phyloP scores from a whole-genome alignment of 2,888 invertebrate genomes.

The Drosophila sordidula region DNA sequence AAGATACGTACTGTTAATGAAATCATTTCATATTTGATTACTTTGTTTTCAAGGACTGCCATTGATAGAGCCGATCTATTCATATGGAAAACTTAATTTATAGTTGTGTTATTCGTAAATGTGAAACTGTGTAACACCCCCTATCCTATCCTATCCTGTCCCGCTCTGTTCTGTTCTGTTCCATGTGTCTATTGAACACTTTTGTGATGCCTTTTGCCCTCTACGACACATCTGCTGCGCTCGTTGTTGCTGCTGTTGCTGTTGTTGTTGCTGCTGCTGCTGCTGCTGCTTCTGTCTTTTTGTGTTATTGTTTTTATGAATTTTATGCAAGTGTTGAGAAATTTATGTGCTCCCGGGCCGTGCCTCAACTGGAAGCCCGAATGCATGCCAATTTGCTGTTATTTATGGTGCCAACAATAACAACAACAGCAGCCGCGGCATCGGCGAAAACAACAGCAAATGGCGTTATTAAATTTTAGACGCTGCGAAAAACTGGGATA shows the following conservation, averaged over 20 bases:
- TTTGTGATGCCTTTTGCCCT: conserved; percentile 22
- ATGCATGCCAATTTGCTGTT: conserved; percentile 78
- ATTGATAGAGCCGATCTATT: not conserved
- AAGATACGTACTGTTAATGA: no score
- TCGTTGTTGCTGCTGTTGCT: conserved; percentile 1
- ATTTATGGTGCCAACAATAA: conserved; percentile 62
- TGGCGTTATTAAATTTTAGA: conserved; percentile 70
- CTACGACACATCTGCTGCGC: conserved; percentile 65
- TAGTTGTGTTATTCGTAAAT: not conserved
- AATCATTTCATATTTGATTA: no score
- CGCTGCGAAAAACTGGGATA: conserved; percentile 57
- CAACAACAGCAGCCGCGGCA: conserved; percentile 7
- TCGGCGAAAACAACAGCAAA: conserved; percentile 14
- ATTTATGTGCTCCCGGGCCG: conserved; percentile 71
- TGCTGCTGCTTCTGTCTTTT: conserved; percentile 26
- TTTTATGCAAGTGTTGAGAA: conserved; percentile 79
- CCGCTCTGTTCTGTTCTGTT: not conserved
- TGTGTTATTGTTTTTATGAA: conserved; percentile 73
- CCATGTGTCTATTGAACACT: conserved; percentile 26
- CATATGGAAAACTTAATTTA: not conserved
- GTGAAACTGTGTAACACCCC: not conserved
- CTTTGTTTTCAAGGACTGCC: no score
- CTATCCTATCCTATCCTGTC: no score
- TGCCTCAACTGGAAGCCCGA: conserved; percentile 60
- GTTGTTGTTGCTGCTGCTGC: conserved; percentile 4